Evolutionary conservation across 1,140 invertebrate genomes (phyloP).

Genomic region (Ptiloglossa arizonensis): DNA sequence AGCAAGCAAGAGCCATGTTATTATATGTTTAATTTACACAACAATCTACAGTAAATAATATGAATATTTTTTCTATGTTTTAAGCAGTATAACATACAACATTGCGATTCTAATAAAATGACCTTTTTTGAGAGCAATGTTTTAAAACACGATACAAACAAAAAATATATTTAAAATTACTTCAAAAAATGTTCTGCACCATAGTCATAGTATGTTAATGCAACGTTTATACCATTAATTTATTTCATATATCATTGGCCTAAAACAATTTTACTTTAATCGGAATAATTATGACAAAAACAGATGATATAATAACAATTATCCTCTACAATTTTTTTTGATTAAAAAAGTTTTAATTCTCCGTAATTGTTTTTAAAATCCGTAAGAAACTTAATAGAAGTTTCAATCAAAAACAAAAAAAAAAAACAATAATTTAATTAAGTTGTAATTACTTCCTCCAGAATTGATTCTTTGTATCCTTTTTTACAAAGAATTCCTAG

Average conservation of each 20-base stretch:
- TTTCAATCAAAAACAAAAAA: slow-evolving; percentile 12
- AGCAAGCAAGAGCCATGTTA: slow-evolving; percentile 5
- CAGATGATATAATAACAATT: not conserved
- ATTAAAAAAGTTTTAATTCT: not conserved
- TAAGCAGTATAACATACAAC: not conserved
- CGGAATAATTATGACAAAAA: not conserved
- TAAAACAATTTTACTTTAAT: not conserved
- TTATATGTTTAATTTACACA: not conserved
- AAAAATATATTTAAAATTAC: not conserved
- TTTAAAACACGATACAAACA: not conserved
- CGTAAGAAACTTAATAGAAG: not conserved
- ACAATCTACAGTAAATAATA: not conserved
- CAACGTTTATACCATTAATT: not conserved
- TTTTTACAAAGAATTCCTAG: not conserved
- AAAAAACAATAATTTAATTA: too few relatives aligned
- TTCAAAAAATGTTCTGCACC: not conserved
- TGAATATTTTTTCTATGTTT: not conserved
- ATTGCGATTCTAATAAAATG: not conserved
- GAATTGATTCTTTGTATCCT: not conserved
- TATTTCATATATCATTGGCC: not conserved
- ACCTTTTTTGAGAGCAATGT: not conserved
- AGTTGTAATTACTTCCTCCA: not conserved
- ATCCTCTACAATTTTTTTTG: not conserved
- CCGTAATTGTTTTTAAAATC: not conserved
- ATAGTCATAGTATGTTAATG: not conserved